Conservation (phyloP, 2,888 invertebrate species). For the Pelosia muscerda region DNA sequence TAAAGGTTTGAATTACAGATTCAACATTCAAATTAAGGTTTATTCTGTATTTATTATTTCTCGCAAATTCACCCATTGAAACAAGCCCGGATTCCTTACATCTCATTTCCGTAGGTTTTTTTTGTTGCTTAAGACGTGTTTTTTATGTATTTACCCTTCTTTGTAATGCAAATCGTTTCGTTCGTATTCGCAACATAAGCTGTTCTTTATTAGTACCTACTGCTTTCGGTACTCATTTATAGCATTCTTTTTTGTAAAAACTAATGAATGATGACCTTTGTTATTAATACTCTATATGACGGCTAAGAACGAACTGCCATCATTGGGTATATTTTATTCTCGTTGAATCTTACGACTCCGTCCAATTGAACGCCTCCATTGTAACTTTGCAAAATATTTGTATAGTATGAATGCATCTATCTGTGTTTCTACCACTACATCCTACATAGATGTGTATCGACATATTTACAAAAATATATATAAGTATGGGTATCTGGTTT, state of each 20-base stretch:
- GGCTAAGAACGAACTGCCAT: not conserved
- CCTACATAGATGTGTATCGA: too few relatives aligned
- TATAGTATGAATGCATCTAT: not conserved
- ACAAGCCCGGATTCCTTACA: not conserved
- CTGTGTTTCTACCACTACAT: too few relatives aligned
- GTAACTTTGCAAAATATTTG: not conserved
- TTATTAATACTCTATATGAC: not conserved
- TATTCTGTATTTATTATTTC: not conserved
- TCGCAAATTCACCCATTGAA: not conserved
- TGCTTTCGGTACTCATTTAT: not conserved
- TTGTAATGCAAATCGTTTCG: not conserved
- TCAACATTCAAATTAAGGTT: constrained; percentile 1
- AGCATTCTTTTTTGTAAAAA: not conserved
- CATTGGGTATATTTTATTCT: not conserved
- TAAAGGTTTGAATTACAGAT: not conserved
- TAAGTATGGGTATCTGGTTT: too few relatives aligned
- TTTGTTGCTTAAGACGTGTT: not conserved
- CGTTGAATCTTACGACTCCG: not conserved
- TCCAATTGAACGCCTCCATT: not conserved
- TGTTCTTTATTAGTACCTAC: not conserved
- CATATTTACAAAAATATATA: too few relatives aligned
- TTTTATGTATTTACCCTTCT: not conserved
- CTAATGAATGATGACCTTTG: not conserved
- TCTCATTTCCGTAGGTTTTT: constrained; percentile 17
- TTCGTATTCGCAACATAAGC: not conserved